Percentiles rank a stretch among this genome's conserved stretches.
These are phyloP conservation scores for Poecilia picta DNA, from an alignment of 2,797 vertebrate species.

Conservation along the genomic window DNA sequence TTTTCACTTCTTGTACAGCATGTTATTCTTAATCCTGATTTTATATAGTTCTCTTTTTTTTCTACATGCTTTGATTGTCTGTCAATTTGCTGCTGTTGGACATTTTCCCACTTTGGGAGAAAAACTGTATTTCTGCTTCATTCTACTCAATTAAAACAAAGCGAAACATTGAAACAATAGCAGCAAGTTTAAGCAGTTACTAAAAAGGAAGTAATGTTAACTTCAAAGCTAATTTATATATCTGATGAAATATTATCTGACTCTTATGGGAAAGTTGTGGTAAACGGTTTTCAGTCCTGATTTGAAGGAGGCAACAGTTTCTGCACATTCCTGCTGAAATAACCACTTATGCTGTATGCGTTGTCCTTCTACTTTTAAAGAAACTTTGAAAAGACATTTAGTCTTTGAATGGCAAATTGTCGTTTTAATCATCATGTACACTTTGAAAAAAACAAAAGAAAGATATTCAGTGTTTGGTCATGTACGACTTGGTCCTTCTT, in stretches of 20 bases:
- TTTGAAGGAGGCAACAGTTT: neutral
- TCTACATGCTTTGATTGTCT: neutral
- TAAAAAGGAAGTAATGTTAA: neutral
- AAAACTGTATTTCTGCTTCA: neutral
- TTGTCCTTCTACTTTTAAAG: neutral
- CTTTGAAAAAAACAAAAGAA: conserved; percentile 9
- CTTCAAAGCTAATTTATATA: neutral
- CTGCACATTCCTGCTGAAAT: neutral
- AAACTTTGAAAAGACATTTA: neutral
- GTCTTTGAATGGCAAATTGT: neutral
- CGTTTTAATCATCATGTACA: neutral
- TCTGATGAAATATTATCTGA: neutral
- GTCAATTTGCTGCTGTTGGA: neutral
- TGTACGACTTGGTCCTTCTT: conserved; percentile 20
- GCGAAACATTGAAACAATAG: neutral
- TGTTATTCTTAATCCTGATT: neutral
- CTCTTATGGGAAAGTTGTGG: neutral
- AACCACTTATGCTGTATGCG: neutral
- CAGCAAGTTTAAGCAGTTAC: neutral
- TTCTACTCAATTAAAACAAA: no score
- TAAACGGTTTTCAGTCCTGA: neutral
- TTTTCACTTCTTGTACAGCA: neutral
- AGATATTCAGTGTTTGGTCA: conserved; percentile 8
- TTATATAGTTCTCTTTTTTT: neutral
- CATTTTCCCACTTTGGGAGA: neutral